Percentiles rank a stretch among this genome's conserved stretches.
Evolutionary conservation across 1,140 invertebrate genomes (phyloP).

Genomic region (Rhysida immarginata): DNA sequence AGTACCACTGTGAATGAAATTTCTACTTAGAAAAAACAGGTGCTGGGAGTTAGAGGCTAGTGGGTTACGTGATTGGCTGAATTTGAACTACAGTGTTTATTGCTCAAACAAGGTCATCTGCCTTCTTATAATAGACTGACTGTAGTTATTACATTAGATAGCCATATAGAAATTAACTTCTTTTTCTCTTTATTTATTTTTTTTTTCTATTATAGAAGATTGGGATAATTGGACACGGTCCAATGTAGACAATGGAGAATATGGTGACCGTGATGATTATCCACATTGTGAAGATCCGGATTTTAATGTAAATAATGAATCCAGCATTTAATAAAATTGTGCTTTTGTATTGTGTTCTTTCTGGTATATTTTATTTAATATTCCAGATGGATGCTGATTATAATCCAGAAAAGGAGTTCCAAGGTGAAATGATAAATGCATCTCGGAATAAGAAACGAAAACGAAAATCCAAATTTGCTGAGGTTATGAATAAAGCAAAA

Average conservation of each 20-base stretch:
- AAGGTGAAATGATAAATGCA: conserved; percentile 41
- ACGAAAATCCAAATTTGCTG: conserved; percentile 47
- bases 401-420: conserved; percentile 39
- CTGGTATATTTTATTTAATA: conserved; percentile 10
- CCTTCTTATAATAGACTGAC: no score
- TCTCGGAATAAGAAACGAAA: conserved; percentile 30
- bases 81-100: no score
- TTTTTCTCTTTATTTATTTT: no score
- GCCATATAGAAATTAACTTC: no score
- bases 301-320: conserved; percentile 63
- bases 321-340: no score
- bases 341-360: conserved; percentile 14
- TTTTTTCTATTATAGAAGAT: conserved; percentile 47
- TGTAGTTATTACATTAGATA: no score
- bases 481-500: conserved; percentile 49
- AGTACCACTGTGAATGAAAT: no score
- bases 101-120: no score
- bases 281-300: conserved; percentile 59
- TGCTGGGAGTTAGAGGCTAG: no score
- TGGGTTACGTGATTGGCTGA: no score
- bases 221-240: conserved; percentile 48
- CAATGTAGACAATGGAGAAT: conserved; percentile 18
- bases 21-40: no score
- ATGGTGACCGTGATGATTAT: conserved; percentile 18
- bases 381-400: conserved; percentile 76